Conservation (phyloP, 1,140 invertebrate species). For the Parapsyche elsis region DNA sequence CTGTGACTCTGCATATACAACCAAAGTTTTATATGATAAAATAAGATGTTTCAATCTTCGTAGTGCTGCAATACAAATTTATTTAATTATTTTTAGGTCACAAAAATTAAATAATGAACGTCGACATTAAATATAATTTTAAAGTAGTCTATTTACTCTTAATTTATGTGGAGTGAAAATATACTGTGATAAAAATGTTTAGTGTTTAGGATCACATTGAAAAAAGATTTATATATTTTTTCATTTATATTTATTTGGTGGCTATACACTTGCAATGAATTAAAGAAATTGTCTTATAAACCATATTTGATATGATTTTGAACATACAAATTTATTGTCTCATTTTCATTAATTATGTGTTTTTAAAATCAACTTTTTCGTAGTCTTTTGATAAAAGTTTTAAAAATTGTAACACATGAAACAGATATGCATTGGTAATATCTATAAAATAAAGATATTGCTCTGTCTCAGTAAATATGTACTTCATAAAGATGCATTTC, state of each 20-base stretch:
- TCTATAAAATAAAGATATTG: too few species aligned
- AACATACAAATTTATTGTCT: neutral
- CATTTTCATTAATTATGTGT: neutral
- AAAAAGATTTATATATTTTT: neutral
- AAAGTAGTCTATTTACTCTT: neutral
- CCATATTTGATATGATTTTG: neutral
- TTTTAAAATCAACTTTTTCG: neutral
- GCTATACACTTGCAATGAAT: neutral
- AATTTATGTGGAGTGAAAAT: neutral
- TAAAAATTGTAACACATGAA: neutral
- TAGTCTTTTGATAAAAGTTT: neutral
- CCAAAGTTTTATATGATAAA: neutral
- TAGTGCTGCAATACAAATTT: neutral
- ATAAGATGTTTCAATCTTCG: neutral
- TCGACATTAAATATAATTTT: neutral
- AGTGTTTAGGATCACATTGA: constrained; percentile 4
- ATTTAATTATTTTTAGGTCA: neutral
- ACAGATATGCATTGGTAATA: too few species aligned
- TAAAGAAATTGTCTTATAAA: neutral
- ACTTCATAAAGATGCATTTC: too few species aligned
- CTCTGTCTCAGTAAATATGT: too few species aligned
- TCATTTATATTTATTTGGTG: neutral
- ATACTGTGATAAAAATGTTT: constrained; percentile 16
- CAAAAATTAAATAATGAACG: neutral
- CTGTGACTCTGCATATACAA: neutral